Conservation (phyloP, 2,113 vertebrate genomes). For the Hypocryptadius cinnamomeus region DNA sequence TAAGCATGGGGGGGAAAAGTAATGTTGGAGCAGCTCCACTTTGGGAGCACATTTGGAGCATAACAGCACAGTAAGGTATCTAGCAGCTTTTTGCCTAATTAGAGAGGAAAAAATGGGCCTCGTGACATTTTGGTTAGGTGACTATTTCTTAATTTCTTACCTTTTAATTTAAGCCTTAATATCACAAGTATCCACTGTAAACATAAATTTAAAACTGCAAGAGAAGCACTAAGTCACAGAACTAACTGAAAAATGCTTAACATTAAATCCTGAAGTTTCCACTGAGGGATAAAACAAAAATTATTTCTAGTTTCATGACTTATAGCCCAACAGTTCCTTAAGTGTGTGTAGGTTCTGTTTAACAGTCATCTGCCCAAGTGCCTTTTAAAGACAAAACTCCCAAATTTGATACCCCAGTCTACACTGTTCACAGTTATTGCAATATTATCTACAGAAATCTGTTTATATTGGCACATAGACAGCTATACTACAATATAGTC, state of each 20-base stretch:
- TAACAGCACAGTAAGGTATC: not conserved
- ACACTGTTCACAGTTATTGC: not conserved
- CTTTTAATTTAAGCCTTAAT: not conserved
- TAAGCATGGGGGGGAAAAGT: fast-evolving
- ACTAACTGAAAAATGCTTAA: not conserved
- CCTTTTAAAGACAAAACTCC: not conserved
- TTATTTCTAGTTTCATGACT: not conserved
- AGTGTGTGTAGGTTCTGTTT: not conserved
- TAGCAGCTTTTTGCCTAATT: not conserved
- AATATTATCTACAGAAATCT: not conserved
- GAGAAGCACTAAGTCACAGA: not conserved
- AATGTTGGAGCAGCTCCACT: not conserved
- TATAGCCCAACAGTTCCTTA: not conserved
- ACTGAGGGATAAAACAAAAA: not conserved
- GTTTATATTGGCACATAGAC: not conserved
- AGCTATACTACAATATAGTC: not conserved
- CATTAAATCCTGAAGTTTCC: not conserved
- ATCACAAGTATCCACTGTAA: not conserved
- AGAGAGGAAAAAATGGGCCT: not conserved
- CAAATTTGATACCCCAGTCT: not conserved
- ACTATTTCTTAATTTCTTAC: not conserved
- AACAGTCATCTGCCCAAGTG: not conserved
- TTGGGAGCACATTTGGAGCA: not conserved
- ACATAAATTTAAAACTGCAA: not conserved
- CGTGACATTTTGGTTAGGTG: not conserved